These are phyloP conservation scores for Montipora foliosa DNA, from an alignment of 64 coral and sea anemone species.

Conservation along the genomic window DNA sequence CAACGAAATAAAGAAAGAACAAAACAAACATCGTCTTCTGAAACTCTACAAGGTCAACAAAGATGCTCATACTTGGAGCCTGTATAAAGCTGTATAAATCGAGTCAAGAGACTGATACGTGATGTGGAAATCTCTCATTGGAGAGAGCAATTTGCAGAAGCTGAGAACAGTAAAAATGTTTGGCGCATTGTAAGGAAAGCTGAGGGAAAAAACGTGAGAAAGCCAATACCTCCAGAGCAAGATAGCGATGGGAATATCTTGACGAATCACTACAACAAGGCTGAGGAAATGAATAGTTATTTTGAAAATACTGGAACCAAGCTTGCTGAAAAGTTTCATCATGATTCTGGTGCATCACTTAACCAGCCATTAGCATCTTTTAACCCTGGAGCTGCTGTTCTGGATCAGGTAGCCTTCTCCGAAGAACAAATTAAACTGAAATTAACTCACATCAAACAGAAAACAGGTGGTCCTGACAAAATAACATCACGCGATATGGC, in stretches of 20 bases:
- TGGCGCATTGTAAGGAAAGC: too few species aligned
- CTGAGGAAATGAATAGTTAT: background rate
- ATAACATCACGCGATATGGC: too few species aligned
- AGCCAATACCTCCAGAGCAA: too few species aligned
- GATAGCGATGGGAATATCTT: background rate
- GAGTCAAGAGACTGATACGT: background rate
- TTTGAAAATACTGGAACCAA: slow-evolving; percentile 9
- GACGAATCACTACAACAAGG: slow-evolving; percentile 25
- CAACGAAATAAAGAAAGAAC: too few species aligned
- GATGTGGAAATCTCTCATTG: slow-evolving; percentile 11
- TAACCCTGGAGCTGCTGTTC: background rate
- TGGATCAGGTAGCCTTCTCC: background rate
- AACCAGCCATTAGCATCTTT: background rate
- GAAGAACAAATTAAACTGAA: slow-evolving; percentile 7
- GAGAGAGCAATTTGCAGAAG: slow-evolving; percentile 1
- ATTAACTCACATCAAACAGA: too few species aligned
- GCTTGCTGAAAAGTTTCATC: background rate
- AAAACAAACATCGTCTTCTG: too few species aligned
- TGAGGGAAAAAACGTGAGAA: too few species aligned
- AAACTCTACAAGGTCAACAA: background rate
- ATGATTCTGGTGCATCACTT: slow-evolving; percentile 6
- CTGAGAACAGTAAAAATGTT: background rate
- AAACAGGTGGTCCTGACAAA: too few species aligned
- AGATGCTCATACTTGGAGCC: background rate
- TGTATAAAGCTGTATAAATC: background rate